A percentile compares a stretch with the other conserved stretches of the same genome.
Conservation (phyloP, 2,888 invertebrate species). For the Neocrepidodera transversa region DNA sequence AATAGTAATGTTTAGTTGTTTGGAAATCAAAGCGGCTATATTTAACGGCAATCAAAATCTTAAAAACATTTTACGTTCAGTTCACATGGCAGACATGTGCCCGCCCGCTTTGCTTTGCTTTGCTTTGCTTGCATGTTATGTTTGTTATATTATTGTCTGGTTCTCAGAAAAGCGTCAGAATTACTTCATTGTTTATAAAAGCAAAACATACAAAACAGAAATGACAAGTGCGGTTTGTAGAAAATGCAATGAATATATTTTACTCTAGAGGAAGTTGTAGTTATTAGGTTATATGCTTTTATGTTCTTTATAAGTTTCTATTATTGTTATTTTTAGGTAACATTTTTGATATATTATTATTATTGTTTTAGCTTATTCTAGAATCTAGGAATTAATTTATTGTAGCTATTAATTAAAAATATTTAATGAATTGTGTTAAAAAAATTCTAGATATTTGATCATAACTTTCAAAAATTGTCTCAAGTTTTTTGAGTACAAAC, state of each 20-base stretch:
- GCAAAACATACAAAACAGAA: constrained; percentile 15
- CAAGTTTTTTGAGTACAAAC: too few species aligned
- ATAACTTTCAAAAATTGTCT: too few species aligned
- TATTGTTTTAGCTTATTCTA: too few species aligned
- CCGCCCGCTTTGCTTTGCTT: too few species aligned
- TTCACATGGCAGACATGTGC: constrained; percentile 31
- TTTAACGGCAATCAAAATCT: constrained; percentile 19
- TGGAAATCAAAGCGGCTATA: constrained; percentile 19
- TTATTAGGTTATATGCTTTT: too few species aligned
- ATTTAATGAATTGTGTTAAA: too few species aligned
- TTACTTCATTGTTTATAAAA: constrained; percentile 26
- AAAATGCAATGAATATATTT: background rate
- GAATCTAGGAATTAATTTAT: too few species aligned
- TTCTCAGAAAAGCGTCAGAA: constrained; percentile 21
- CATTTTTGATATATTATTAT: too few species aligned
- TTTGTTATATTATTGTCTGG: constrained; percentile 27
- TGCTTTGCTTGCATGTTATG: constrained; percentile 3
- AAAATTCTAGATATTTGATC: too few species aligned
- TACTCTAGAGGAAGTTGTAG: background rate
- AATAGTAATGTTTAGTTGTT: constrained; percentile 17
- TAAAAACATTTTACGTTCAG: constrained; percentile 22
- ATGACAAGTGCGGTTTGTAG: background rate
- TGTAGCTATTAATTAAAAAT: too few species aligned
- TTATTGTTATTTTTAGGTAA: too few species aligned
- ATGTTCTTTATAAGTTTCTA: too few species aligned